A percentile compares a stretch with the other conserved stretches of the same genome.
phyloP scores from a whole-genome alignment of 2,113 vertebrate genomes.

The Raja brachyura region DNA sequence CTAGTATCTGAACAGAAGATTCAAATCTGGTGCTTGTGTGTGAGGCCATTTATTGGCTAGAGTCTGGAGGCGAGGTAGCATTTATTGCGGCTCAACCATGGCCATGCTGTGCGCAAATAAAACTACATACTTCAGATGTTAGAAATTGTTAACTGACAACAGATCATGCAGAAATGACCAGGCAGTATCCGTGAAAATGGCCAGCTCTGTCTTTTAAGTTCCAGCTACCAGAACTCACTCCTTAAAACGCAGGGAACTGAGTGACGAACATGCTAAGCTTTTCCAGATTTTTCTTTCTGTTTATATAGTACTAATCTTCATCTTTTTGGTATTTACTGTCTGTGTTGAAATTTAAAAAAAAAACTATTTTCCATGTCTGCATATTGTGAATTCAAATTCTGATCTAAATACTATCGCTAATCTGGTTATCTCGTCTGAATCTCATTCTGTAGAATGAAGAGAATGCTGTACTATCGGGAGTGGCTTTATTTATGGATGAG shows the following conservation, averaged over 20 bases:
- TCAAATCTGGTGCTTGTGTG: neutral
- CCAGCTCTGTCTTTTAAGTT: neutral
- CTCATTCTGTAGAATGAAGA: neutral
- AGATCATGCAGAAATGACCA: neutral
- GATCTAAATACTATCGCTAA: neutral
- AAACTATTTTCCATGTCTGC: neutral
- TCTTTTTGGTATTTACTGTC: neutral
- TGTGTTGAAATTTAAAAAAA: neutral
- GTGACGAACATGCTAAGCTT: neutral
- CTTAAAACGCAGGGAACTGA: neutral
- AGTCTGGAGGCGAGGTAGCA: neutral
- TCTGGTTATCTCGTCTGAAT: neutral
- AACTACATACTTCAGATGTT: neutral
- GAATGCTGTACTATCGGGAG: neutral
- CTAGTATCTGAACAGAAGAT: neutral
- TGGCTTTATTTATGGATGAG: neutral
- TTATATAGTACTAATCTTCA: neutral
- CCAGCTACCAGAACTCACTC: neutral
- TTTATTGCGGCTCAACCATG: neutral
- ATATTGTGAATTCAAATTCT: neutral
- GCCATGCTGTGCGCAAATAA: neutral
- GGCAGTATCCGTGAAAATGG: neutral
- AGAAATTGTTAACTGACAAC: neutral
- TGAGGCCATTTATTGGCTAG: neutral
- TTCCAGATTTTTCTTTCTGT: neutral